A percentile compares a stretch with the other conserved stretches of the same genome.
phyloP scores from a whole-genome alignment of 2,113 vertebrate genomes.

The Oenanthe oenanthe region DNA sequence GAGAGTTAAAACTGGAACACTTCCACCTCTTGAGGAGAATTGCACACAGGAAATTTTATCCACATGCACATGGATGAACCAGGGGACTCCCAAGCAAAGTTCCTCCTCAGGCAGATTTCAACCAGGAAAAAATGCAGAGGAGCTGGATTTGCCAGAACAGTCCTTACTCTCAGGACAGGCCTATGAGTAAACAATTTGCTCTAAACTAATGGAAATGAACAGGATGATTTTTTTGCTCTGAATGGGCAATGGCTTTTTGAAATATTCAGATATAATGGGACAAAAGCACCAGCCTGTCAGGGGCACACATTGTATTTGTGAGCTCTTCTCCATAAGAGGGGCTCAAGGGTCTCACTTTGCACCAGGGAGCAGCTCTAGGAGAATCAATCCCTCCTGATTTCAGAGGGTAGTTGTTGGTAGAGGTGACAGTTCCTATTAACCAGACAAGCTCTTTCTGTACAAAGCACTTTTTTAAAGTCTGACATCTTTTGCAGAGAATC shows the following conservation, averaged over 20 bases:
- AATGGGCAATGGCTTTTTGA: background rate
- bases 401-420: background rate
- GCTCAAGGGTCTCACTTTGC: background rate
- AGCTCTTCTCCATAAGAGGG: background rate
- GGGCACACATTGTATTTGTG: background rate
- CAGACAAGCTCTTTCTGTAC: background rate
- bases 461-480: background rate
- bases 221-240: background rate
- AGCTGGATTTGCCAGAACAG: background rate
- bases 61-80: background rate
- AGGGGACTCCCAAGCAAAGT: background rate
- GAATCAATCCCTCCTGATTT: rapidly evolving
- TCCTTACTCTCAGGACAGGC: background rate
- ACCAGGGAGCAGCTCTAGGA: background rate
- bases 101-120: slow-evolving; percentile 2
- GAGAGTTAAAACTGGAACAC: background rate
- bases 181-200: background rate
- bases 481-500: background rate
- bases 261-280: background rate
- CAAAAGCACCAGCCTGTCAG: background rate
- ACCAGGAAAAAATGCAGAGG: background rate
- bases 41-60: background rate
- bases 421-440: background rate
- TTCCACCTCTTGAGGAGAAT: background rate
- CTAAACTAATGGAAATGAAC: background rate